A percentile compares a stretch with the other conserved stretches of the same genome.
Conservation (phyloP, 2,888 invertebrate species). For the Phyllotreta cruciferae region DNA sequence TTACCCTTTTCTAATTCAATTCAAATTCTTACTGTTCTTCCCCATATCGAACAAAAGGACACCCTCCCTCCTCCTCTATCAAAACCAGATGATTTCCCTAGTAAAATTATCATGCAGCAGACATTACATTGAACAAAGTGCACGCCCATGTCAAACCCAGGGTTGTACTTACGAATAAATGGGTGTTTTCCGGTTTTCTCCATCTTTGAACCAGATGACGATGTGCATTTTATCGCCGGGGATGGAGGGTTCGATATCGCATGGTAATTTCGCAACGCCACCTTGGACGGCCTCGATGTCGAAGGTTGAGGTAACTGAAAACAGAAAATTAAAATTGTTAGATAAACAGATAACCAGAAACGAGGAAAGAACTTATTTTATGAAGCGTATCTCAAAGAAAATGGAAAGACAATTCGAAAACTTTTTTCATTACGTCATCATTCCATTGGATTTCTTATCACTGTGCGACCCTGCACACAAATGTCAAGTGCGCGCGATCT, state of each 20-base stretch:
- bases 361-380: conserved; percentile 7
- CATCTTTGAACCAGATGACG: conserved; percentile 71
- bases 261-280: conserved; percentile 67
- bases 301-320: conserved; percentile 54
- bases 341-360: conserved; percentile 5
- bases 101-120: too few species aligned
- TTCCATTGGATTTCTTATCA: conserved; percentile 27
- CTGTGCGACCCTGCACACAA: conserved; percentile 18
- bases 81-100: too few species aligned
- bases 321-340: conserved; percentile 22
- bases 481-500: conserved; percentile 22
- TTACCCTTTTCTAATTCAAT: too few species aligned
- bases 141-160: conserved; percentile 1
- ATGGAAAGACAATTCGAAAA: conserved; percentile 20
- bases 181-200: conserved; percentile 63
- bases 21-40: too few species aligned
- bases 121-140: not conserved
- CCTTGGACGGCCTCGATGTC: conserved; percentile 66
- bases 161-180: conserved; percentile 66
- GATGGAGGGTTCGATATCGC: conserved; percentile 66
- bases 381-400: conserved; percentile 18
- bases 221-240: conserved; percentile 67
- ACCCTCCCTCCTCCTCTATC: too few species aligned
- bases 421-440: conserved; percentile 29
- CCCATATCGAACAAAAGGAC: too few species aligned